Conservation (phyloP, 2,113 vertebrate species). For the Cyprinodon brontotheroides region DNA sequence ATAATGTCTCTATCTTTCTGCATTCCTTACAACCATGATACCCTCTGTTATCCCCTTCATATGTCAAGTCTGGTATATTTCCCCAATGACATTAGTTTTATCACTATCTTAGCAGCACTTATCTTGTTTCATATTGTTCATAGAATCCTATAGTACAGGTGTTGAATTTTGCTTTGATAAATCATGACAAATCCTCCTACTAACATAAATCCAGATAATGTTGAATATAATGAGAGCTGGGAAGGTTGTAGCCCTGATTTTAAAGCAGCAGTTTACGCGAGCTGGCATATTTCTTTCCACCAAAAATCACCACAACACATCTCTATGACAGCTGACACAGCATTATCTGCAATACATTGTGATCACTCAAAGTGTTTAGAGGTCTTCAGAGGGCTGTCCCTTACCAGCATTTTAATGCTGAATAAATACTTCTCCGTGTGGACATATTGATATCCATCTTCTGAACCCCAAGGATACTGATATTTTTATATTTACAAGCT, state of each 20-base stretch:
- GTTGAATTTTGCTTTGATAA: neutral
- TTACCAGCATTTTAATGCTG: slow-evolving; percentile 32
- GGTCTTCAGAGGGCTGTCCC: slow-evolving; percentile 34
- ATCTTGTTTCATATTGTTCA: neutral
- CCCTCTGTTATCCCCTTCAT: slow-evolving; percentile 14
- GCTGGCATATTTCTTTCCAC: slow-evolving; percentile 22
- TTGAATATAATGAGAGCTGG: slow-evolving; percentile 20
- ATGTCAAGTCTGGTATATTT: slow-evolving; percentile 45
- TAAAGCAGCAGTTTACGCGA: slow-evolving; percentile 10
- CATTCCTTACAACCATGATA: neutral
- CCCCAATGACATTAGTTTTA: slow-evolving; percentile 32
- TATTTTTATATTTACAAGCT: slow-evolving; percentile 32
- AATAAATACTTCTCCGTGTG: slow-evolving; percentile 14
- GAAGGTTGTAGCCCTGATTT: neutral
- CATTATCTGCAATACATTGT: slow-evolving; percentile 38
- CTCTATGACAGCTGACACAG: slow-evolving; percentile 43
- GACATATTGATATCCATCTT: slow-evolving; percentile 23
- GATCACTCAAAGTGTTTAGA: slow-evolving; percentile 50
- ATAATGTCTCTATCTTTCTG: slow-evolving; percentile 13
- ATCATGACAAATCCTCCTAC: slow-evolving; percentile 14
- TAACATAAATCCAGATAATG: slow-evolving; percentile 8
- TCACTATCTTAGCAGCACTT: slow-evolving; percentile 13
- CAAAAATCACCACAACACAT: slow-evolving; percentile 43
- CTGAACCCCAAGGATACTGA: slow-evolving; percentile 1
- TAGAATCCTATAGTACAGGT: neutral